Base-by-base conservation (phyloP, 2,113 vertebrate genomes). In the Oncorhynchus clarkii region DNA sequence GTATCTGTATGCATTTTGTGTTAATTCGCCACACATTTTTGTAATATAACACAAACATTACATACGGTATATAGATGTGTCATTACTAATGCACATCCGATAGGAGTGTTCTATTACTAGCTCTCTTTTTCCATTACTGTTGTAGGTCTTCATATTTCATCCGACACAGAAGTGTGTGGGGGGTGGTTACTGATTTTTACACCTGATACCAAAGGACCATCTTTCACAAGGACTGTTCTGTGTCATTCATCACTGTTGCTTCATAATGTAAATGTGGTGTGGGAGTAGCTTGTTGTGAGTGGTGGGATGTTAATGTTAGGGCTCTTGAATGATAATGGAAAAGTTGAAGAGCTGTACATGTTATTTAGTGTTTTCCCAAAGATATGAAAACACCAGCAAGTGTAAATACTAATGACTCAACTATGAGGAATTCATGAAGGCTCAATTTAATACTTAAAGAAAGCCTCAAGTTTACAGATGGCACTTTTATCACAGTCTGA, bases 121-220 rank as follows among this genome's bases (percentile, higher is more conserved):
- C 57, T 11, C 75, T 68, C 76, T 72, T 18, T 22, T 22, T 70
- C 73, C 72, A 76, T 89, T 87, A 88, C 79, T 70, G 86, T 82
- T 90, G 89, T 80, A 82, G 78, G 80, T 88, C 81, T 84, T 89
- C 79, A 83, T 88, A 88, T 91, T 90, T 89, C 84, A 89, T 70
- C 68, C 64, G 16, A 83, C n/a, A 20, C 59, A 62, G 59, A 62
- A 22, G 49, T 54, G 49, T 62, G 59, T 62, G 59, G 59, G 86
- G 9, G 87, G 73, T 66, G 78, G 72, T 79, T 76, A 82, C 84
- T 62, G 87, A 84, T 86, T 27, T 88, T 80, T 87, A 86, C 82
- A 84, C 86, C 83, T 80, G 87, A 91, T 84, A 85, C 73, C 77
- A 74, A 82, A 86, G 82, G 79, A 72, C 31, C 88, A 88, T 91